Conservation (phyloP, 1,140 invertebrate species). For the Grapholita molesta region DNA sequence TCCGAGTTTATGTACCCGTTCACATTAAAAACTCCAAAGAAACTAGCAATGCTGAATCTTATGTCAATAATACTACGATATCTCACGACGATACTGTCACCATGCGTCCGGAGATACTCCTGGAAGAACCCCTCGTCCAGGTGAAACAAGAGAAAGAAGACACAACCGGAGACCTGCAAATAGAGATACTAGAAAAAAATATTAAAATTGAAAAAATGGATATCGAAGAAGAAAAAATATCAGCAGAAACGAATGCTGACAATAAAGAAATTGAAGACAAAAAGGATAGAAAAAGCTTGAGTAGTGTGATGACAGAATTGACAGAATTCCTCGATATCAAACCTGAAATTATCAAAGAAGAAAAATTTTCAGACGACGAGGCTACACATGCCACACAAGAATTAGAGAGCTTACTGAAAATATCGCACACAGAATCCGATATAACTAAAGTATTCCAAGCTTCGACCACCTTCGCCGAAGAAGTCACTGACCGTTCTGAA, state of each 20-base stretch:
- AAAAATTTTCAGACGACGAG: not conserved
- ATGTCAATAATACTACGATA: not conserved
- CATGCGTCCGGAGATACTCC: not conserved
- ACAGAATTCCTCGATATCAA: not conserved
- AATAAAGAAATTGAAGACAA: not conserved
- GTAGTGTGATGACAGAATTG: not conserved
- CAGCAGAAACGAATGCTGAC: not conserved
- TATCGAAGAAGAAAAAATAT: not conserved
- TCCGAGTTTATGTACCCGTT: not conserved
- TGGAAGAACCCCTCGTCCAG: not conserved
- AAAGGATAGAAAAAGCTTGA: not conserved
- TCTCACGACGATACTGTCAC: not conserved
- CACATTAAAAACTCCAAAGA: not conserved
- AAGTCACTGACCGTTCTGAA: not conserved
- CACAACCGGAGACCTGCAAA: not conserved
- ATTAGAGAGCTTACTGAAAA: not conserved
- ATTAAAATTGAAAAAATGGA: not conserved
- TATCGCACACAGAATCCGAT: not conserved
- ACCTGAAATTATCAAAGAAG: conserved; percentile 1
- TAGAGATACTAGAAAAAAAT: not conserved
- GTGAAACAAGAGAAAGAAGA: not conserved
- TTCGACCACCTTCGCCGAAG: not conserved
- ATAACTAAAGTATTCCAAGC: not conserved
- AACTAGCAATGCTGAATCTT: not conserved
- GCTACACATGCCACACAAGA: not conserved